Percentiles rank a stretch among this genome's conserved stretches.
Evolutionary conservation across 2,888 invertebrate genomes (phyloP).

Genomic region (Taenaris catops): DNA sequence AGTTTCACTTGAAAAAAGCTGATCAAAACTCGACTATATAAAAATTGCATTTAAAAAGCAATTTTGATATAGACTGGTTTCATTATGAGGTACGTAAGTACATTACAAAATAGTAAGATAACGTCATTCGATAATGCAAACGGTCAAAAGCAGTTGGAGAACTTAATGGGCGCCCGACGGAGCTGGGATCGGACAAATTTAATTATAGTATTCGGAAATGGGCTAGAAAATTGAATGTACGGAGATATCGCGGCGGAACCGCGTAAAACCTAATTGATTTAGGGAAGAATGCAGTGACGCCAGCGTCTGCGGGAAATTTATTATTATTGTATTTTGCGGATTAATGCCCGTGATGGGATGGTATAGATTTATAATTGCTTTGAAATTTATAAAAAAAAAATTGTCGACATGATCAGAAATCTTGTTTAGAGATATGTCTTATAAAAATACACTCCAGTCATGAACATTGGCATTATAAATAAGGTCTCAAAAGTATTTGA

Average conservation of each 20-base stretch:
- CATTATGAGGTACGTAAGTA: too few relatives aligned
- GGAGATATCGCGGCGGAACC: conserved; percentile 37
- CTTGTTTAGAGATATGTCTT: too few relatives aligned
- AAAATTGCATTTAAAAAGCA: too few relatives aligned
- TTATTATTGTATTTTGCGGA: conserved; percentile 18
- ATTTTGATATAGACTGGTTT: too few relatives aligned
- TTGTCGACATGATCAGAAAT: too few relatives aligned
- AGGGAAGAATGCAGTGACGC: conserved; percentile 32
- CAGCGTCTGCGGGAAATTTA: conserved; percentile 18
- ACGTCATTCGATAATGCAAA: conserved; percentile 18
- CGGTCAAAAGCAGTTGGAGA: conserved; percentile 40
- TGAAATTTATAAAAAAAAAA: too few relatives aligned
- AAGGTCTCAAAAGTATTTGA: too few relatives aligned
- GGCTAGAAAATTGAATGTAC: conserved; percentile 68
- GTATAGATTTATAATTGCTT: too few relatives aligned
- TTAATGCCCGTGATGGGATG: neutral
- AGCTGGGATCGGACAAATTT: conserved; percentile 56
- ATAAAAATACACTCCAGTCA: too few relatives aligned
- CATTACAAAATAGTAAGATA: conserved; percentile 3
- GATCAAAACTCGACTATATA: neutral
- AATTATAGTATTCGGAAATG: conserved; percentile 68
- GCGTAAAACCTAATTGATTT: conserved; percentile 49
- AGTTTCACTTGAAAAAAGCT: neutral
- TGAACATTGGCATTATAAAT: too few relatives aligned
- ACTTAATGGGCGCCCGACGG: conserved; percentile 41